phyloP scores from a whole-genome alignment of 2,113 vertebrate genomes.

The Microcebus murinus region DNA sequence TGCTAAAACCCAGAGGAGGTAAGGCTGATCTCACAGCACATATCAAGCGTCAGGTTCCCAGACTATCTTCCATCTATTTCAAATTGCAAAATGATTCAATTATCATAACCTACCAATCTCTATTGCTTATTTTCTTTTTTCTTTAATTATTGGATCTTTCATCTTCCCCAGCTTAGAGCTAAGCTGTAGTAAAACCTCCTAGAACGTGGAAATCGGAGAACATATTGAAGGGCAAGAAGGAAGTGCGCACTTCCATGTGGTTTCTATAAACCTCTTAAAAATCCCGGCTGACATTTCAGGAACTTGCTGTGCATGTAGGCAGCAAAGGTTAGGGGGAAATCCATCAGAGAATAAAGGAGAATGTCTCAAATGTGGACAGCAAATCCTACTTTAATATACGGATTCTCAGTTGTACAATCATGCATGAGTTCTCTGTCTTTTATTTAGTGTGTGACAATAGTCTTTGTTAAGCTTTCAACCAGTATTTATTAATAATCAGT shows the following conservation, averaged over 20 bases:
- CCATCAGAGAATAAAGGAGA: background rate
- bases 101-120: background rate
- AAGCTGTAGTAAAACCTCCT: background rate
- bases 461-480: background rate
- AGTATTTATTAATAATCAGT: background rate
- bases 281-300: background rate
- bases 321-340: background rate
- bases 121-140: background rate
- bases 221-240: background rate
- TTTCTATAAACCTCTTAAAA: conserved; percentile 23
- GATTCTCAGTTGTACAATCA: background rate
- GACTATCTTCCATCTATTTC: background rate
- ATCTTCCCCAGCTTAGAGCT: background rate
- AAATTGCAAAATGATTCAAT: background rate
- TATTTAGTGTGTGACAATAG: background rate
- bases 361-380: background rate
- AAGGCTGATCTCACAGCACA: background rate
- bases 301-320: background rate
- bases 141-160: conserved; percentile 6
- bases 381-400: background rate
- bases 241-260: background rate
- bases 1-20: background rate
- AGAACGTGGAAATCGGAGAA: background rate
- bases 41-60: background rate
- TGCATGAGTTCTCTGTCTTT: background rate